Conservation (phyloP, 53 echinoderm and acorn worm genomes). For the Echinometra lucunter region DNA sequence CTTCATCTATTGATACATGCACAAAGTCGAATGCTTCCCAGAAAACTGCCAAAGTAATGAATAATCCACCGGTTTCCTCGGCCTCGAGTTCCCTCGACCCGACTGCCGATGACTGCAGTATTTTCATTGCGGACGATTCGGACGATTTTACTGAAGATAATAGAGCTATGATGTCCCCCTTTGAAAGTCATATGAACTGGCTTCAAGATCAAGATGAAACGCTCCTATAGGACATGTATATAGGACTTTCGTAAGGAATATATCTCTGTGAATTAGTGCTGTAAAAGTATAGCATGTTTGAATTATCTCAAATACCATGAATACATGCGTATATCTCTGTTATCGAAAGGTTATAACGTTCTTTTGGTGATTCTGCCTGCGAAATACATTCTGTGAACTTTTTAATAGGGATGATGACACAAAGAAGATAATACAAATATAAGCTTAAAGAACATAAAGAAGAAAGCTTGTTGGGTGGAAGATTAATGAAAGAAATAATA, state of each 20-base stretch:
- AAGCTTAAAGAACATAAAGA: too few relatives aligned
- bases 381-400: too few relatives aligned
- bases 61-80: background rate
- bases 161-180: background rate
- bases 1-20: conserved; percentile 14
- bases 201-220: conserved; percentile 62
- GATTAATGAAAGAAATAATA: too few relatives aligned
- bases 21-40: conserved; percentile 31
- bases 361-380: too few relatives aligned
- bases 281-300: background rate
- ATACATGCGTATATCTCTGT: too few relatives aligned
- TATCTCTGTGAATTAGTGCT: background rate
- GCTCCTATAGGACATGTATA: conserved; percentile 26
- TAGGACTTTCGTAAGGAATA: background rate
- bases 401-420: too few relatives aligned
- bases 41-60: background rate
- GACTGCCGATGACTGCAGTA: conserved; percentile 24
- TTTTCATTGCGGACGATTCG: conserved; percentile 31
- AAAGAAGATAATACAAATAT: too few relatives aligned
- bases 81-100: background rate
- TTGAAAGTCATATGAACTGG: conserved; percentile 57
- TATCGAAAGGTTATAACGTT: too few relatives aligned
- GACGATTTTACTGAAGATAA: background rate
- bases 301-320: background rate
- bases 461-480: too few relatives aligned